A percentile compares a stretch with the other conserved stretches of the same genome.
These are phyloP conservation scores for Macquaria australasica DNA, from an alignment of 2,113 vertebrate genomes.

Conservation along the genomic window DNA sequence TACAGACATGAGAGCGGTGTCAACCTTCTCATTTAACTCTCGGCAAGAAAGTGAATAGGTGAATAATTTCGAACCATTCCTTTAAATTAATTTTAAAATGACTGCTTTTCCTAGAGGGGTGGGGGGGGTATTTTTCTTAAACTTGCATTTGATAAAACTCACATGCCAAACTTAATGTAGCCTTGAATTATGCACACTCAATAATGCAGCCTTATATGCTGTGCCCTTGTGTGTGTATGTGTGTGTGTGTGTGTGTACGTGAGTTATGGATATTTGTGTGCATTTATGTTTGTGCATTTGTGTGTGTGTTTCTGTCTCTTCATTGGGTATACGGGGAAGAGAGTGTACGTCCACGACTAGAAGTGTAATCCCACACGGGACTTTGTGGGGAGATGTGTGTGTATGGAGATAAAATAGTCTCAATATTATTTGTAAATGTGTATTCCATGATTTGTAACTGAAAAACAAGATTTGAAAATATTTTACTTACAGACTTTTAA, in stretches of 20 bases:
- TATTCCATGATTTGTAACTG: too few relatives aligned
- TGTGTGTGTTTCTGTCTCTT: background rate
- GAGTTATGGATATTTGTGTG: conserved; percentile 16
- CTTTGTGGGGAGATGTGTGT: background rate
- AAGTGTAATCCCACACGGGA: background rate
- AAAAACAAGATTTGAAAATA: too few relatives aligned
- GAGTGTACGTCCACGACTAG: conserved; percentile 3
- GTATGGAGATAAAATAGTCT: too few relatives aligned
- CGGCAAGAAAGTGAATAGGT: too few relatives aligned
- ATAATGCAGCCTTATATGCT: background rate
- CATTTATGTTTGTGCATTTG: conserved; percentile 7
- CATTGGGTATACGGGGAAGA: background rate
- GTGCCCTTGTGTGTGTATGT: background rate
- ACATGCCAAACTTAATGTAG: background rate
- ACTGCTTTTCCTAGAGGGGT: background rate
- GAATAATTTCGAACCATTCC: background rate
- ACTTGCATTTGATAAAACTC: background rate
- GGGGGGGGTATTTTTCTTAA: background rate
- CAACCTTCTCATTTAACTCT: background rate
- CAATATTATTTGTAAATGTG: too few relatives aligned
- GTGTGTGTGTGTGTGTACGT: background rate
- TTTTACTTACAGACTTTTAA: too few relatives aligned
- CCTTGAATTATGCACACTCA: background rate
- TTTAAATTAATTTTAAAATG: background rate
- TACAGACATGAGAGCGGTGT: background rate